phyloP scores from a whole-genome alignment of 1,140 invertebrate genomes.

The Plodia interpunctella region DNA sequence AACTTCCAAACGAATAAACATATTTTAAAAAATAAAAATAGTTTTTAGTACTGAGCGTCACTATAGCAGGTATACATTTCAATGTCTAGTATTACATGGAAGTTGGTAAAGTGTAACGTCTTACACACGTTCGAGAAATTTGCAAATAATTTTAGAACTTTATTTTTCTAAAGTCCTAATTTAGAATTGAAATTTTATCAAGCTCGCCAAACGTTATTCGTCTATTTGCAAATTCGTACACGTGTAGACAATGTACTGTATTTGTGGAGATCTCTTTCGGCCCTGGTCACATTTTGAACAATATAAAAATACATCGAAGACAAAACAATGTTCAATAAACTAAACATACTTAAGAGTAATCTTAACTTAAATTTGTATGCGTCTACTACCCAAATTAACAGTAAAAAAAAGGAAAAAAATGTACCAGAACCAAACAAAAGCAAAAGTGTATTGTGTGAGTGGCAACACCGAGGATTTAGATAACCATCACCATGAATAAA shows the following conservation, averaged over 20 bases:
- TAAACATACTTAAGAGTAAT: slow-evolving; percentile 20
- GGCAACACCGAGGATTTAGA: slow-evolving; percentile 8
- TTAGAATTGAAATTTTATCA: too few relatives aligned
- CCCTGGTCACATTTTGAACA: slow-evolving; percentile 69
- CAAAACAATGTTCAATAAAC: slow-evolving; percentile 47
- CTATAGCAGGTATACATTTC: too few relatives aligned
- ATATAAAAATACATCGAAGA: slow-evolving; percentile 59
- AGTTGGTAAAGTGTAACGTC: not conserved
- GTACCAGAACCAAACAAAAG: slow-evolving; percentile 69
- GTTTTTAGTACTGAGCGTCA: too few relatives aligned
- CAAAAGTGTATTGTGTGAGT: slow-evolving; percentile 25
- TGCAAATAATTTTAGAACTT: too few relatives aligned
- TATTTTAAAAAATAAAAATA: too few relatives aligned
- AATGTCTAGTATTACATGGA: not conserved
- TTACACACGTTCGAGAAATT: not conserved
- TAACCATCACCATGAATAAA: not conserved
- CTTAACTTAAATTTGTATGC: slow-evolving; percentile 19
- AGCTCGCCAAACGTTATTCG: too few relatives aligned
- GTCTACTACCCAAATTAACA: slow-evolving; percentile 24
- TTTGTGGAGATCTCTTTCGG: slow-evolving; percentile 66
- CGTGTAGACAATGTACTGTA: slow-evolving; percentile 36
- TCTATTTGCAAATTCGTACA: not conserved
- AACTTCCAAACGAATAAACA: too few relatives aligned
- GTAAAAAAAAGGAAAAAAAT: slow-evolving; percentile 46
- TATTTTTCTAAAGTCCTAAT: too few relatives aligned